Conservation (phyloP, 1,140 invertebrate species). For the Physella acuta region DNA sequence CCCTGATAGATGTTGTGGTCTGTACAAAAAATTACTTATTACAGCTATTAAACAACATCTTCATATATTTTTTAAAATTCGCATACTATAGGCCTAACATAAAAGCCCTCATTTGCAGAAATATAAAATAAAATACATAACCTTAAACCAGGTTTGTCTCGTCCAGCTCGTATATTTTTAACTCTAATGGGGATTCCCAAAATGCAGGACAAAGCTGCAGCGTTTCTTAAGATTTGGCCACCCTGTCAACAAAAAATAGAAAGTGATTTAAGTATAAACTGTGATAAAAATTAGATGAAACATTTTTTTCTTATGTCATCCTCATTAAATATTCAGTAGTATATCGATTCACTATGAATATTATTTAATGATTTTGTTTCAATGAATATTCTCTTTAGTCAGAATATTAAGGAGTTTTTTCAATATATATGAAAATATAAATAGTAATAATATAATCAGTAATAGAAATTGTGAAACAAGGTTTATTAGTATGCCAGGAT, state of each 20-base stretch:
- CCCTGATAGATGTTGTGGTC: constrained; percentile 82
- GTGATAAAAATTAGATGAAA: not conserved
- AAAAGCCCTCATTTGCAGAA: no score
- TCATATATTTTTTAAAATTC: not conserved
- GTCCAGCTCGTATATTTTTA: constrained; percentile 76
- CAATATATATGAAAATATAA: no score
- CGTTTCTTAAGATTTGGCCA: constrained; percentile 83
- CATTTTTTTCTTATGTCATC: not conserved
- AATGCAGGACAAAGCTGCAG: constrained; percentile 76
- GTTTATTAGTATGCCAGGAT: no score
- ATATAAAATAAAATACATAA: constrained; percentile 30
- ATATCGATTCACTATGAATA: no score
- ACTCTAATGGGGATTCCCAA: constrained; percentile 73
- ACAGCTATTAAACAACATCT: not conserved
- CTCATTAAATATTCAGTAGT: no score
- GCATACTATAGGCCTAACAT: not conserved
- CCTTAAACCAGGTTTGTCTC: constrained; percentile 79
- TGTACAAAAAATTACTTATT: constrained; percentile 35
- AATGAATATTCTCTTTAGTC: no score
- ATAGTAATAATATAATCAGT: no score
- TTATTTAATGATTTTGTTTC: no score
- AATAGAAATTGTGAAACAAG: no score
- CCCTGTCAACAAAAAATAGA: constrained; percentile 67
- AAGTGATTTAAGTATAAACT: not conserved
- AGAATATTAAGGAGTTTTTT: no score